Evolutionary conservation across 2,113 vertebrate species (phyloP).

Genomic region (Cnemophilus loriae): DNA sequence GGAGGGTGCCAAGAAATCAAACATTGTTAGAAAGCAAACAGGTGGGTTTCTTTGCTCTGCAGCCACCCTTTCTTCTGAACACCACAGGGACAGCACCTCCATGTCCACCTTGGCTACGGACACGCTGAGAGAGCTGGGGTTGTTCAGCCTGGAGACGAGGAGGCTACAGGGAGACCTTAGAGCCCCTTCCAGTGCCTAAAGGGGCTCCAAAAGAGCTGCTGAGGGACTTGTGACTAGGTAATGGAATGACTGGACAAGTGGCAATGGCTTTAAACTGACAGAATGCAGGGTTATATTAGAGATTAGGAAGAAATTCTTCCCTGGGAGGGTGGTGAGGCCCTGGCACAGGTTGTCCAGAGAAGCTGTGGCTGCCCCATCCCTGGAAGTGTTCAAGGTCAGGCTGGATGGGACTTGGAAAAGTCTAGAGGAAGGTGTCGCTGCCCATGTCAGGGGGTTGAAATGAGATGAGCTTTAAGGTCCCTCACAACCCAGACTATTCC

Average conservation of each 20-base stretch:
- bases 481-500: background rate
- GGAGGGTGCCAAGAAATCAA: background rate
- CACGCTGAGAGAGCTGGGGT: accelerated
- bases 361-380: background rate
- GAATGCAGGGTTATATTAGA: background rate
- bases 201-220: background rate
- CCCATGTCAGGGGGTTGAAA: background rate
- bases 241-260: background rate
- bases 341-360: background rate
- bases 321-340: background rate
- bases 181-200: background rate
- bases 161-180: background rate
- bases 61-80: background rate
- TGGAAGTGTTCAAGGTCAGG: background rate
- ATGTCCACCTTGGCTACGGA: accelerated
- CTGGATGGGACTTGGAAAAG: background rate
- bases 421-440: background rate
- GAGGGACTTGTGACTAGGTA: background rate
- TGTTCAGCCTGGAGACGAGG: background rate
- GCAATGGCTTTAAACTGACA: background rate
- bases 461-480: background rate
- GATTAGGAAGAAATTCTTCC: background rate
- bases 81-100: background rate
- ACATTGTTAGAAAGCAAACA: background rate
- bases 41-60: background rate